These are phyloP conservation scores for Ectropis crepuscularia DNA, from an alignment of 2,888 invertebrate genomes.

Conservation along the genomic window DNA sequence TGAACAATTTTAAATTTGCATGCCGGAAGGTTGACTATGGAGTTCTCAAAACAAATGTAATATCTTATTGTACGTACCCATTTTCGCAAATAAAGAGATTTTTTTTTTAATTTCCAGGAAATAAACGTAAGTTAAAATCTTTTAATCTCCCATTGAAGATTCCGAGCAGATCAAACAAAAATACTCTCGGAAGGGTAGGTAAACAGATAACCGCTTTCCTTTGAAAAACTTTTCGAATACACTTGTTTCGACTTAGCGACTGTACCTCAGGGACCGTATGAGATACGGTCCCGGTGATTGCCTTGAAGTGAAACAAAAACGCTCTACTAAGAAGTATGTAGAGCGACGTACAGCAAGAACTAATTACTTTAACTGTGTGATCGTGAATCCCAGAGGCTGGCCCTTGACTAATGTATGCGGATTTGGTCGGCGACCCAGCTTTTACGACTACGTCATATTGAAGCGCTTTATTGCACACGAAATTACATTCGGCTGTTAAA, in stretches of 20 bases:
- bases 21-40: too few relatives aligned
- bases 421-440: conserved; percentile 31
- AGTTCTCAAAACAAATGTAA: too few relatives aligned
- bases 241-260: conserved; percentile 33
- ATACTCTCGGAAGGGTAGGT: conserved; percentile 17
- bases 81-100: too few relatives aligned
- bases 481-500: conserved; percentile 27
- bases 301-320: conserved; percentile 28
- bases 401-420: conserved; percentile 40
- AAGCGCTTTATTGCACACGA: conserved; percentile 32
- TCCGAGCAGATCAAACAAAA: conserved; percentile 27
- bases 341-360: conserved; percentile 27
- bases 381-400: conserved; percentile 34
- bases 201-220: conserved; percentile 26
- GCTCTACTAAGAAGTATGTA: conserved; percentile 10
- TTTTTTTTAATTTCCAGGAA: neutral
- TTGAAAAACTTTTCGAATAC: conserved; percentile 27
- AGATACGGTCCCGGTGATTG: conserved; percentile 14
- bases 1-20: too few relatives aligned
- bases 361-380: conserved; percentile 42
- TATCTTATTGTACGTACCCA: too few relatives aligned
- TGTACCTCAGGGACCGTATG: conserved; percentile 25
- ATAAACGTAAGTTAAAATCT: conserved; percentile 6
- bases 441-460: conserved; percentile 36
- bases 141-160: conserved; percentile 13